Evolutionary conservation across 2,888 invertebrate species (phyloP).

Genomic region (Odontomyia ornata): DNA sequence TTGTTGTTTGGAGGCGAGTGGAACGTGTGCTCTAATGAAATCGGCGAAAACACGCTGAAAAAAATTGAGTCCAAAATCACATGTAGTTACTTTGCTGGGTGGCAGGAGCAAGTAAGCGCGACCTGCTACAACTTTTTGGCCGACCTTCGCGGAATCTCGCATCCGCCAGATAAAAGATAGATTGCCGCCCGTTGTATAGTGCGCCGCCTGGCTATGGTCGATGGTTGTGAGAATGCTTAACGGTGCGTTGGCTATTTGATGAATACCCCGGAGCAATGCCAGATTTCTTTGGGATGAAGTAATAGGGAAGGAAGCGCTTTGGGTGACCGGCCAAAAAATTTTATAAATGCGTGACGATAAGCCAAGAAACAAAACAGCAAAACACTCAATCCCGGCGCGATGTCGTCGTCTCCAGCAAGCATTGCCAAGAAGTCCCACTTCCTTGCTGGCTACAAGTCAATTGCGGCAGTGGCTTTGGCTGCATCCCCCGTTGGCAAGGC

Average conservation of each 20-base stretch:
- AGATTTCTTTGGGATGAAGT: slow-evolving; percentile 32
- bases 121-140: slow-evolving; percentile 43
- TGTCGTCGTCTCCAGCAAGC: slow-evolving; percentile 45
- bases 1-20: slow-evolving; percentile 3
- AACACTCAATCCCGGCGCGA: slow-evolving; percentile 5
- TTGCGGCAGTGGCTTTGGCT: slow-evolving; percentile 16
- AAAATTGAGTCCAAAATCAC: slow-evolving; percentile 28
- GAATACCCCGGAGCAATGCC: slow-evolving; percentile 37
- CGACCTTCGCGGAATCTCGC: slow-evolving; percentile 33
- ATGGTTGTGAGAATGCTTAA: background rate
- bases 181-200: no score
- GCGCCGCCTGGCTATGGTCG: background rate
- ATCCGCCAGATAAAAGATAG: background rate
- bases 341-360: slow-evolving; percentile 49
- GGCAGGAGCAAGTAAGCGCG: slow-evolving; percentile 27
- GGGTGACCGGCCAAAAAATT: slow-evolving; percentile 50
- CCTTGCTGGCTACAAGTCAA: slow-evolving; percentile 29
- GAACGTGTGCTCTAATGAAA: background rate
- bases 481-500: slow-evolving; percentile 19
- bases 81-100: slow-evolving; percentile 5
- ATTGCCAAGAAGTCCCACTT: slow-evolving; percentile 48
- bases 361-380: slow-evolving; percentile 46
- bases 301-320: slow-evolving; percentile 32
- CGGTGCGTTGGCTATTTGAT: slow-evolving; percentile 38
- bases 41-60: slow-evolving; percentile 1